Conservation (phyloP, 2,797 vertebrate species). For the Luscinia luscinia region DNA sequence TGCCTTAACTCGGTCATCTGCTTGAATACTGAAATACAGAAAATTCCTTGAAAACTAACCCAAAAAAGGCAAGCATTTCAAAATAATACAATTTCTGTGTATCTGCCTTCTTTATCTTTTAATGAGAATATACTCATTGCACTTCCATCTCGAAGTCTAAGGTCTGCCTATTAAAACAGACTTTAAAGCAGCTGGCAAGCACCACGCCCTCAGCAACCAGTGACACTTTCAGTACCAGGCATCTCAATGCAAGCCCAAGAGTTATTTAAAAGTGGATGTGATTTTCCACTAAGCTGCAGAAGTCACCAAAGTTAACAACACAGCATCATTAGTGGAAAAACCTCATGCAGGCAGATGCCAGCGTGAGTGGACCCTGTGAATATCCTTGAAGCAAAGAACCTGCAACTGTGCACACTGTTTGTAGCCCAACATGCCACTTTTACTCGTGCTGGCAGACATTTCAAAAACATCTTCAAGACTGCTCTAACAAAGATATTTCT, state of each 20-base stretch:
- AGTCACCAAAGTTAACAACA: not conserved
- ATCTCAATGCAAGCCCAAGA: not conserved
- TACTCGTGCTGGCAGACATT: rapidly evolving
- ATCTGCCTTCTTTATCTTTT: not conserved
- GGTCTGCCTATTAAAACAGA: not conserved
- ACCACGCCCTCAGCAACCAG: not conserved
- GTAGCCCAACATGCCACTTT: rapidly evolving
- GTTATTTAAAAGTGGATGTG: not conserved
- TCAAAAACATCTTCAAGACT: not conserved
- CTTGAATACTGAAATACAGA: not conserved
- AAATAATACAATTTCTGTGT: not conserved
- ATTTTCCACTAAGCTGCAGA: not conserved
- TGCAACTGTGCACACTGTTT: not conserved
- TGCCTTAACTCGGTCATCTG: not conserved
- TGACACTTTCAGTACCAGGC: not conserved
- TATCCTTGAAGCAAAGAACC: not conserved
- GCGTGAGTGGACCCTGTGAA: rapidly evolving
- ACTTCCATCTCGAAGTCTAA: not conserved
- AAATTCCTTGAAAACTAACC: not conserved
- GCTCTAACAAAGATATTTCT: not conserved
- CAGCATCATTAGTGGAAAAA: not conserved
- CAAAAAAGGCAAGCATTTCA: not conserved
- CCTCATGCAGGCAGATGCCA: not conserved
- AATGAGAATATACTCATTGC: not conserved
- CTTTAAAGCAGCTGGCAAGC: not conserved